A percentile compares a stretch with the other conserved stretches of the same genome.
Evolutionary conservation across 2,113 vertebrate species (phyloP).

Genomic region (Cepphus grylle): DNA sequence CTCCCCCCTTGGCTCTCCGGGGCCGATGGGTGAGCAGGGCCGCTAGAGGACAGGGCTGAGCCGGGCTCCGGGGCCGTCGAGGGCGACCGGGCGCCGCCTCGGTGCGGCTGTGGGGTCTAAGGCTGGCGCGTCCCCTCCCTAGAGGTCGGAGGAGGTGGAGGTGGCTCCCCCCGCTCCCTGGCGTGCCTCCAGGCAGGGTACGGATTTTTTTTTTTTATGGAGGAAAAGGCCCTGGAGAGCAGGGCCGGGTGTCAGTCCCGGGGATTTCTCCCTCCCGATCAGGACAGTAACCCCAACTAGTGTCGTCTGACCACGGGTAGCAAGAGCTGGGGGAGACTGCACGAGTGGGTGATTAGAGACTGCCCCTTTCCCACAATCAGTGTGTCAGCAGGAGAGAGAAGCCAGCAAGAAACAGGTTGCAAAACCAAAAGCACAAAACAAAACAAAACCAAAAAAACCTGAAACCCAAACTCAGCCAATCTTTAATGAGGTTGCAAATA

Average conservation of each 20-base stretch:
- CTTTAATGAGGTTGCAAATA: background rate
- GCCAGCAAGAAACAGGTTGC: background rate
- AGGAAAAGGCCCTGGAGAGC: background rate
- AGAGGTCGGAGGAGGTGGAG: too few relatives aligned
- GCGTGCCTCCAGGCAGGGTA: too few relatives aligned
- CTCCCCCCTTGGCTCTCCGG: too few relatives aligned
- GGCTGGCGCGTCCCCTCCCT: too few relatives aligned
- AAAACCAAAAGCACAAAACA: background rate
- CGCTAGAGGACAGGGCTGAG: background rate
- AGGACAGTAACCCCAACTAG: background rate
- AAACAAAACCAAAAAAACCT: background rate
- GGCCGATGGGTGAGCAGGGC: background rate
- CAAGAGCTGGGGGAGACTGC: too few relatives aligned
- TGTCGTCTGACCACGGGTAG: fast-evolving
- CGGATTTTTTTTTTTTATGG: background rate
- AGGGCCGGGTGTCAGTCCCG: fast-evolving
- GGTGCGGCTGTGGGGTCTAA: fast-evolving
- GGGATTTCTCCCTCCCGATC: background rate
- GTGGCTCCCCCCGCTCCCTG: background rate
- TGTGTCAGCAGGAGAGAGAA: background rate
- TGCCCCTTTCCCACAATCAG: too few relatives aligned
- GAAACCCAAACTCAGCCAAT: too few relatives aligned
- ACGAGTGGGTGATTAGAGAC: background rate
- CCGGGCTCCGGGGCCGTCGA: background rate
- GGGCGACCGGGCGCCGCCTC: too few relatives aligned